These are phyloP conservation scores for Drosophila simulans DNA, from an alignment of 1,140 invertebrate species.

Conservation along the genomic window DNA sequence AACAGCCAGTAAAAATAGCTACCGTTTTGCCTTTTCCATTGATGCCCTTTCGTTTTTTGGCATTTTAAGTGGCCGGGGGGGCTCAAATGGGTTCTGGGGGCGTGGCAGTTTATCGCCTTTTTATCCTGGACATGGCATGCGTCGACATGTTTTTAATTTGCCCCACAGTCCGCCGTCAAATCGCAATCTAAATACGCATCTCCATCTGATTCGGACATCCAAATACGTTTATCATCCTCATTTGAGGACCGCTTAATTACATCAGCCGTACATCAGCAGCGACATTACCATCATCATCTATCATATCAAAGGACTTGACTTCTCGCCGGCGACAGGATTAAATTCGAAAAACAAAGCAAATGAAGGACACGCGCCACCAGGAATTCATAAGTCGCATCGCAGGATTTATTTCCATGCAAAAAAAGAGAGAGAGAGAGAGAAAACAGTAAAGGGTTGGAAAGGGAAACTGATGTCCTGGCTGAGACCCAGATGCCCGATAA, in stretches of 20 bases:
- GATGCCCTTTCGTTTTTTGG: neutral
- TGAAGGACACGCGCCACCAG: slow-evolving; percentile 63
- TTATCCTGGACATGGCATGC: slow-evolving; percentile 49
- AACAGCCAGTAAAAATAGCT: too few relatives aligned
- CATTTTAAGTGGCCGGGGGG: neutral
- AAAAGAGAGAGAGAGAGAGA: neutral
- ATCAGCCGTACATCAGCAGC: neutral
- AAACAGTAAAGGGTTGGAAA: neutral
- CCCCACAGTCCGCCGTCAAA: neutral
- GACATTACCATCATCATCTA: slow-evolving; percentile 30
- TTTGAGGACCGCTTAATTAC: slow-evolving; percentile 22
- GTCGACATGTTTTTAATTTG: slow-evolving; percentile 50
- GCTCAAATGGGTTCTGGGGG: neutral
- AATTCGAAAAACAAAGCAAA: slow-evolving; percentile 45
- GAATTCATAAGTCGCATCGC: slow-evolving; percentile 41
- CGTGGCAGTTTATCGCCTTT: slow-evolving; percentile 36
- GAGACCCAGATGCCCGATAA: slow-evolving; percentile 13
- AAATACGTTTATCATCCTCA: neutral
- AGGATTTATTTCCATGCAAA: slow-evolving; percentile 20
- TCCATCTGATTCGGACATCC: slow-evolving; percentile 12
- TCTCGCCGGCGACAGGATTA: slow-evolving; percentile 53
- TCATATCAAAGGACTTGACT: slow-evolving; percentile 75
- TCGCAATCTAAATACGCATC: slow-evolving; percentile 1
- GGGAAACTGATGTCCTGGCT: neutral
- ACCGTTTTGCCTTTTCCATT: neutral